phyloP scores from a whole-genome alignment of 2,113 vertebrate species.

The Chunga burmeisteri region DNA sequence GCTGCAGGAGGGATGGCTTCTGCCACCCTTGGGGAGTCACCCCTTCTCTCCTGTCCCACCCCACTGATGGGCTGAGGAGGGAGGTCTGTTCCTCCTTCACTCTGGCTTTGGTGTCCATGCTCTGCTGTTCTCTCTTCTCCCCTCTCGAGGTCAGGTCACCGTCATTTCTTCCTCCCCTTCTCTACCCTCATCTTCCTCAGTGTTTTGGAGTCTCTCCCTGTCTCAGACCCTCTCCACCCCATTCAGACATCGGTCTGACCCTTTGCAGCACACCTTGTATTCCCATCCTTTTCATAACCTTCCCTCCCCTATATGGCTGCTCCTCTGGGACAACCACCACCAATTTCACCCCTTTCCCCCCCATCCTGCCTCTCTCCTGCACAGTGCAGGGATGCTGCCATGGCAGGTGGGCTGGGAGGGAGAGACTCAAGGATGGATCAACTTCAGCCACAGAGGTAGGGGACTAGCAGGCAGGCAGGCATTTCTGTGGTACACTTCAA shows the following conservation, averaged over 20 bases:
- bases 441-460: neutral
- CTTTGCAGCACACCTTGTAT: neutral
- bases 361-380: neutral
- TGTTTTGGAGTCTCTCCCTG: neutral
- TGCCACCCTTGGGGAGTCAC: fast-evolving
- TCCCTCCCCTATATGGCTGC: neutral
- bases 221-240: neutral
- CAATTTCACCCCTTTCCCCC: neutral
- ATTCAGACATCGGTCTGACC: fast-evolving
- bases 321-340: neutral
- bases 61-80: too few relatives aligned
- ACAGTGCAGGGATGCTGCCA: neutral
- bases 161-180: neutral
- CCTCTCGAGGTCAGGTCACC: neutral
- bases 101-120: neutral
- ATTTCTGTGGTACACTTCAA: neutral
- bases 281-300: neutral
- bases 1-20: neutral
- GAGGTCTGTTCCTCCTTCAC: neutral
- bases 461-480: neutral
- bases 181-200: neutral
- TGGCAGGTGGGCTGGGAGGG: neutral
- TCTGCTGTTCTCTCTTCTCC: neutral
- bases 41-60: neutral
- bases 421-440: neutral